Base-by-base conservation (phyloP, 2,113 vertebrate genomes). In the Drymodes brunneopygia region DNA sequence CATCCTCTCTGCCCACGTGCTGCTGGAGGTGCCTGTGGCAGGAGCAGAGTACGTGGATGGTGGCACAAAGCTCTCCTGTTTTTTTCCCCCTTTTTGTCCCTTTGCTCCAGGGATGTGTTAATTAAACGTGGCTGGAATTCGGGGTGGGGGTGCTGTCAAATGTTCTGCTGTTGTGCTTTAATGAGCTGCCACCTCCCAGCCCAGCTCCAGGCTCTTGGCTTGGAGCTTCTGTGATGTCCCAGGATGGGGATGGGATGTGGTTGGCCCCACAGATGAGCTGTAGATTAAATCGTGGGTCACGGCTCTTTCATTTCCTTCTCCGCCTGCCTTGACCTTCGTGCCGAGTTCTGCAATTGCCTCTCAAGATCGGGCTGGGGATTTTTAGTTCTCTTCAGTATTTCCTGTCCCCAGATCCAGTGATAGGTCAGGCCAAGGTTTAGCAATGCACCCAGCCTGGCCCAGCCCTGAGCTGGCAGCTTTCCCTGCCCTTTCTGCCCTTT, bases 251-350 rank as follows among this genome's bases (percentile, higher is more conserved):
- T 21, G 67, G 80, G 72, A 6, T 33, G 47, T 27, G 23, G 10
- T 31, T 0, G 0, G 66, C 47, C 53, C 78, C 45, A 3, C 12
- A 7, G 70, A 17, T 1, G 73, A 90, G 88, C 81, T 10, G 2
- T 1, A 28, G 74, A 11, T 95, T 53, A n/a, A 25, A 25, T 31
- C n/a, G 57, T 57, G 66, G 36, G 31, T 67, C 50, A 27, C 1
- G 0, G 51, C 10, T 53, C 0, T 60, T 72, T 80, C 53, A 27
- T 12, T 58, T 53, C 0, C 86, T 94, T 54, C 11, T 80, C 82
- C 38, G 74, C 75, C 79, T 47, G 88, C 92, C 92, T 73, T 62
- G 90, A 90, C 88, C 96, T 96, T 93, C 80, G 28, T 38, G n/a
- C 88, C 70, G 7, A 4, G 4, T 61, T 58, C 35, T 90, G 87